Evolutionary conservation across 2,888 invertebrate genomes (phyloP).

Genomic region (Hipparchia sbordonii): DNA sequence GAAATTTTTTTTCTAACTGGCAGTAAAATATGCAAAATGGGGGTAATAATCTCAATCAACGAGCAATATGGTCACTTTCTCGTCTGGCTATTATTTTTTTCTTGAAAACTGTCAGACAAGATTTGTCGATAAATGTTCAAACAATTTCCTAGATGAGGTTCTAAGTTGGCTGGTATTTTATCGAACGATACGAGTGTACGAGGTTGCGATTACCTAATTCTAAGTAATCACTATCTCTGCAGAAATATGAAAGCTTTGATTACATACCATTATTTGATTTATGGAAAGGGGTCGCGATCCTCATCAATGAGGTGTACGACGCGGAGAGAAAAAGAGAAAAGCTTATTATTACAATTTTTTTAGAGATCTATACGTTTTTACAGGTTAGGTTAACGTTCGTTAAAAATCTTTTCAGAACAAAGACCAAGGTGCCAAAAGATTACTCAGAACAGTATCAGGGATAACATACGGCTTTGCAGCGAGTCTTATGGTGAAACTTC

Average conservation of each 20-base stretch:
- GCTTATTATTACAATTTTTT: too few species aligned
- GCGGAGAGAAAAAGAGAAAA: too few species aligned
- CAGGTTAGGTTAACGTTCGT: too few species aligned
- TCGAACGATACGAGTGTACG: not conserved
- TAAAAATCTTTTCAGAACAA: too few species aligned
- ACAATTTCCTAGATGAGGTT: not conserved
- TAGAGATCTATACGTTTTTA: too few species aligned
- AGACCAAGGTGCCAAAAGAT: too few species aligned
- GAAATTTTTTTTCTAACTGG: constrained; percentile 13
- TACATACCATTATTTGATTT: not conserved
- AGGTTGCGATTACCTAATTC: not conserved
- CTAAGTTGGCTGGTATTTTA: not conserved
- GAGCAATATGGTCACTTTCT: constrained; percentile 14
- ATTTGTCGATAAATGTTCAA: not conserved
- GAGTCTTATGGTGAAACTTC: too few species aligned
- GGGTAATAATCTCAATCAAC: constrained; percentile 12
- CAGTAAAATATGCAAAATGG: constrained; percentile 10
- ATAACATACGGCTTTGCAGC: too few species aligned
- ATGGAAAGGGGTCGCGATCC: too few species aligned
- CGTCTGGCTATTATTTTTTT: not conserved
- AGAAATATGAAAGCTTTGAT: not conserved
- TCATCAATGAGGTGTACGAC: too few species aligned
- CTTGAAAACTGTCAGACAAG: not conserved
- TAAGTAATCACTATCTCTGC: not conserved
- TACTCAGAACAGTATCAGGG: too few species aligned